Evolutionary conservation across 2,888 invertebrate species (phyloP).

Genomic region (Drosophila lutescens): DNA sequence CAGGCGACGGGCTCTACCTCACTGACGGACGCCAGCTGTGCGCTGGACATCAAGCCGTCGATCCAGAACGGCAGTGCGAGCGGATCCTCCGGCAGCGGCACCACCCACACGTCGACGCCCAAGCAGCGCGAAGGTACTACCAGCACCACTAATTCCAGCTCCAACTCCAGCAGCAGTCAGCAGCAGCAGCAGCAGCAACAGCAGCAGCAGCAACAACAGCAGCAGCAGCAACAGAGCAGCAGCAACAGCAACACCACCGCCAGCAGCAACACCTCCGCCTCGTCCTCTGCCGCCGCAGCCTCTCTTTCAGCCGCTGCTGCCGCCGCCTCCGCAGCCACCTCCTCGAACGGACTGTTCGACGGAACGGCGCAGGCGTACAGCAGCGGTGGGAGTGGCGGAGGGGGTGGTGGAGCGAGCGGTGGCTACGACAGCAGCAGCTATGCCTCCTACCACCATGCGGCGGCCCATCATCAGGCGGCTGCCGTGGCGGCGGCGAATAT

Average conservation of each 20-base stretch:
- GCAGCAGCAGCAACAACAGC: conserved; percentile 66
- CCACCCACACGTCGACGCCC: conserved; percentile 85
- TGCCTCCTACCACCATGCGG: conserved; percentile 81
- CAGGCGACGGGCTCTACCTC: conserved; percentile 86
- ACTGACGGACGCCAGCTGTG: conserved; percentile 86
- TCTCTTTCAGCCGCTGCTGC: conserved; percentile 51
- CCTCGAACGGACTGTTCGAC: conserved; percentile 80
- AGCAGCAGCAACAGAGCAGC: conserved; percentile 70
- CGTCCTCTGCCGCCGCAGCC: conserved; percentile 40
- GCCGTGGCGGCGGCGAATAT: conserved; percentile 82
- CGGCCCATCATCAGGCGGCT: conserved; percentile 82
- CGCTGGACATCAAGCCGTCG: conserved; percentile 88
- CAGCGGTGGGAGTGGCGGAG: conserved; percentile 51
- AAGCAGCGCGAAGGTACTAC: conserved; percentile 93
- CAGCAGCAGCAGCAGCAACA: conserved; percentile 72
- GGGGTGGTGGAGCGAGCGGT: conserved; percentile 33
- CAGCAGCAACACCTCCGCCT: conserved; percentile 61
- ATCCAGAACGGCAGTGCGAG: conserved; percentile 82
- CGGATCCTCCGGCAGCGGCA: conserved; percentile 58
- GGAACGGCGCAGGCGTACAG: conserved; percentile 76
- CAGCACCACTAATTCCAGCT: conserved; percentile 67
- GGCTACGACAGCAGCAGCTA: conserved; percentile 79
- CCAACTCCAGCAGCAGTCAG: conserved; percentile 73
- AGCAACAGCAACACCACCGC: conserved; percentile 75
- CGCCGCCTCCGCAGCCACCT: conserved; percentile 52